phyloP scores from a whole-genome alignment of 2,113 vertebrate species.

The Chionis minor region DNA sequence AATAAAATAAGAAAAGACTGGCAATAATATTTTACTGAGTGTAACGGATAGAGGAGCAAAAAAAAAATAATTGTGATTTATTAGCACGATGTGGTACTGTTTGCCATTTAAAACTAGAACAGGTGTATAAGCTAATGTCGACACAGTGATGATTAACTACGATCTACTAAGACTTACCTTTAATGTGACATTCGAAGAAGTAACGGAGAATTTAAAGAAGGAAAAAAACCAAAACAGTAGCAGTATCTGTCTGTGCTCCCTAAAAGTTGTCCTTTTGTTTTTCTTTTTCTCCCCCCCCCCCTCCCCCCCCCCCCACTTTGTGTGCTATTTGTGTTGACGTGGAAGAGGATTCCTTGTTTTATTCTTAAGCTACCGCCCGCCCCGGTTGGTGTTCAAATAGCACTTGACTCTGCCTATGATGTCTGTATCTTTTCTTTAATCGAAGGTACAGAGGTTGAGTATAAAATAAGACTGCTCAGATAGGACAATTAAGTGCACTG shows the following conservation, averaged over 20 bases:
- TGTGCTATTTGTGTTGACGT: conserved; percentile 84
- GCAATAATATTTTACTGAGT: conserved; percentile 72
- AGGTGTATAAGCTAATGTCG: conserved; percentile 80
- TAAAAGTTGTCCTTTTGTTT: conserved; percentile 77
- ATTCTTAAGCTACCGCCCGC: conserved; percentile 81
- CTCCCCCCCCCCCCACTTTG: conserved; percentile 74
- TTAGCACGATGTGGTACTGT: conserved; percentile 78
- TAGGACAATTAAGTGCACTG: conserved; percentile 97
- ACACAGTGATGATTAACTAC: conserved; percentile 85
- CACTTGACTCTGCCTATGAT: conserved; percentile 89
- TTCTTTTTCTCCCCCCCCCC: too few species aligned
- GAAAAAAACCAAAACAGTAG: conserved; percentile 64
- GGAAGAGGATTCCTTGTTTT: conserved; percentile 78
- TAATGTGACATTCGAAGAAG: conserved; percentile 75
- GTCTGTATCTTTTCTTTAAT: conserved; percentile 86
- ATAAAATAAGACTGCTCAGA: conserved; percentile 91
- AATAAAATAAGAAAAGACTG: conserved; percentile 63
- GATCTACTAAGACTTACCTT: conserved; percentile 79
- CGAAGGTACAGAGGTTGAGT: conserved; percentile 89
- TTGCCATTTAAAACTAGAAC: conserved; percentile 78
- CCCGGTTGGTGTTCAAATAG: conserved; percentile 84
- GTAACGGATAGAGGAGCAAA: conserved; percentile 60
- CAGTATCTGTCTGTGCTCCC: conserved; percentile 82
- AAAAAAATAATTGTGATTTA: conserved; percentile 55
- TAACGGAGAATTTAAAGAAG: conserved; percentile 55